These are phyloP conservation scores for Microchrysa polita DNA, from an alignment of 2,888 invertebrate genomes.

Conservation along the genomic window DNA sequence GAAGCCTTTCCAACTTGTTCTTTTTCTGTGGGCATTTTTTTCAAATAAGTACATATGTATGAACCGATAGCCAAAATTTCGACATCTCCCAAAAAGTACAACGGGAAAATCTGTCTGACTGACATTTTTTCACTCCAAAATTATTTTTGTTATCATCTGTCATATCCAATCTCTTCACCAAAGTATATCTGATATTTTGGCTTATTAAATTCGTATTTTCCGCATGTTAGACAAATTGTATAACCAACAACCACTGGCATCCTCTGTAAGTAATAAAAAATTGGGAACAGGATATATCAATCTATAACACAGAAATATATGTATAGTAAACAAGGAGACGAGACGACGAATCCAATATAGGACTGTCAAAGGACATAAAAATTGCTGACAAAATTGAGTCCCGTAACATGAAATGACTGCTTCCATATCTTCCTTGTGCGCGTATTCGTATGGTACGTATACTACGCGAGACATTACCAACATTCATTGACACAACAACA, in stretches of 20 bases:
- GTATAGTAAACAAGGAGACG: too few relatives aligned
- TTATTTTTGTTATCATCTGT: not conserved
- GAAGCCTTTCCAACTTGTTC: too few relatives aligned
- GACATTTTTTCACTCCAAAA: too few relatives aligned
- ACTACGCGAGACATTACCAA: not conserved
- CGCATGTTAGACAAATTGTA: constrained; percentile 13
- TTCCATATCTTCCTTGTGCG: constrained; percentile 11
- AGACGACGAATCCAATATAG: constrained; percentile 25
- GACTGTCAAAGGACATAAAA: constrained; percentile 47
- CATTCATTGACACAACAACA: not conserved
- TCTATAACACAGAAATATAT: too few relatives aligned
- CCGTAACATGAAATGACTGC: constrained; percentile 46
- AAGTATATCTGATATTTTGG: not conserved
- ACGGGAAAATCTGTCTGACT: too few relatives aligned
- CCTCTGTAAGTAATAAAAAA: constrained; percentile 15
- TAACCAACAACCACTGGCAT: constrained; percentile 22
- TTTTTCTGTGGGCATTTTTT: too few relatives aligned
- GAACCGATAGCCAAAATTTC: too few relatives aligned
- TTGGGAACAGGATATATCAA: too few relatives aligned
- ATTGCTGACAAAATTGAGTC: constrained; percentile 48
- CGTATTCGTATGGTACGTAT: too few relatives aligned
- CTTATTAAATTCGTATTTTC: constrained; percentile 46
- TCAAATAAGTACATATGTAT: too few relatives aligned
- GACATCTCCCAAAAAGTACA: too few relatives aligned
- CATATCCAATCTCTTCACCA: not conserved